phyloP scores from a whole-genome alignment of 2,113 vertebrate genomes.

The Zosterops pallidus region DNA sequence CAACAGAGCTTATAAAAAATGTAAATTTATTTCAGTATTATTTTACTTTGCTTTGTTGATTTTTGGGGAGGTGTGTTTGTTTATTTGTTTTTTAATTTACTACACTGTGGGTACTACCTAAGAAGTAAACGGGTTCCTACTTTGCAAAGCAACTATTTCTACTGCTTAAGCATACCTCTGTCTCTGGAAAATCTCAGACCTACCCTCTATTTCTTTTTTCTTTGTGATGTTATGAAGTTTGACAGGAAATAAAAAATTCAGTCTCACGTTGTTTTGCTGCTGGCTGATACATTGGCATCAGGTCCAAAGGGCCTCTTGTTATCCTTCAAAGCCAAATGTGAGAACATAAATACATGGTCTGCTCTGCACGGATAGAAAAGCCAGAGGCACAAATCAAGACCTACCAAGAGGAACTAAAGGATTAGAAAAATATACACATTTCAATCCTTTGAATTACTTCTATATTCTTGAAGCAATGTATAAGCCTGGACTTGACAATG shows the following conservation, averaged over 20 bases:
- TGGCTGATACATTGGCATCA: conserved; percentile 1
- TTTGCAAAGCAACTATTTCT: neutral
- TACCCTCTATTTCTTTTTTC: neutral
- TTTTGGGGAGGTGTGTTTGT: accelerated
- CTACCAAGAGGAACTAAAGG: conserved; percentile 3
- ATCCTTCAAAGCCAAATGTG: conserved; percentile 37
- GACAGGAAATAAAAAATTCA: conserved; percentile 50
- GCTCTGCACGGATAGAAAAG: neutral
- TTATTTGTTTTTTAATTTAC: neutral
- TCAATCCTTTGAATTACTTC: conserved; percentile 9
- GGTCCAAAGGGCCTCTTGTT: neutral
- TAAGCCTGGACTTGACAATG: neutral
- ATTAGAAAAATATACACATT: conserved; percentile 1
- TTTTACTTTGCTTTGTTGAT: neutral
- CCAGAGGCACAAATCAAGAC: conserved; percentile 12
- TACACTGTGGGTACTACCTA: neutral
- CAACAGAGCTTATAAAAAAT: neutral
- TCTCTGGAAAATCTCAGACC: neutral
- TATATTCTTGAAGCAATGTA: neutral
- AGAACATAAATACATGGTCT: conserved; percentile 5
- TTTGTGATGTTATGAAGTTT: conserved; percentile 19
- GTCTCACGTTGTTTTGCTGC: conserved; percentile 25
- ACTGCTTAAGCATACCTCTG: neutral
- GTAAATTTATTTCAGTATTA: neutral
- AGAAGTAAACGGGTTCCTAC: neutral